Conservation (phyloP, 2,113 vertebrate species). For the Pachypanchax playfairii region DNA sequence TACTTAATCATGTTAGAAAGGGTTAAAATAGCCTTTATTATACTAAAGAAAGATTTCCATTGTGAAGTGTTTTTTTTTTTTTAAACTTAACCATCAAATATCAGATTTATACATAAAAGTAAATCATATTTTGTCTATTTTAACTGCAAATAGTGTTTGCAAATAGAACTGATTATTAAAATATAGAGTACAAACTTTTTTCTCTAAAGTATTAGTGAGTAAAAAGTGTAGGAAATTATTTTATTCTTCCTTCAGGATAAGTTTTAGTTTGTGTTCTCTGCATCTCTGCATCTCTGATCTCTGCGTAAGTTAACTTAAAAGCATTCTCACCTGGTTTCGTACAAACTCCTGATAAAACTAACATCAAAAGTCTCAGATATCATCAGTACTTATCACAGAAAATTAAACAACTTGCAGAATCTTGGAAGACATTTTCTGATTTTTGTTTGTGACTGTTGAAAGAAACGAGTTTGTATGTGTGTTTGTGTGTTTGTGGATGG, state of each 20-base stretch:
- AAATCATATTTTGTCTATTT: no score
- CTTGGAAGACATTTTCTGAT: constrained; percentile 2
- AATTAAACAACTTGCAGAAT: constrained; percentile 62
- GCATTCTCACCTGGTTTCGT: constrained; percentile 67
- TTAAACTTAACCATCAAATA: no score
- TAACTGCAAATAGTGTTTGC: no score
- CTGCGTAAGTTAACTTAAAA: constrained; percentile 64
- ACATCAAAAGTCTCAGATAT: constrained; percentile 69
- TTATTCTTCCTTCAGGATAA: constrained; percentile 3
- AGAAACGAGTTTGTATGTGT: no score
- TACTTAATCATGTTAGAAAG: no score
- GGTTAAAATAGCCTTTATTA: no score
- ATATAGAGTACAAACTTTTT: no score
- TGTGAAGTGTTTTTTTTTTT: no score
- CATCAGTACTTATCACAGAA: constrained; percentile 58
- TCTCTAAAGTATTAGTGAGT: neutral
- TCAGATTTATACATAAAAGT: no score
- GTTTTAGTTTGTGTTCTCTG: constrained; percentile 28
- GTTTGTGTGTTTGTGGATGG: no score
- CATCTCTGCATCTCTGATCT: constrained; percentile 53
- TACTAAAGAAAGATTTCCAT: no score
- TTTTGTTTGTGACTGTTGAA: constrained; percentile 28
- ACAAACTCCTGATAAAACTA: constrained; percentile 55
- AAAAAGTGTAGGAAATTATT: constrained; percentile 1
- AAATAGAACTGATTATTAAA: no score